Evolutionary conservation across 2,888 invertebrate genomes (phyloP).

Genomic region (Drosophila pullipes): DNA sequence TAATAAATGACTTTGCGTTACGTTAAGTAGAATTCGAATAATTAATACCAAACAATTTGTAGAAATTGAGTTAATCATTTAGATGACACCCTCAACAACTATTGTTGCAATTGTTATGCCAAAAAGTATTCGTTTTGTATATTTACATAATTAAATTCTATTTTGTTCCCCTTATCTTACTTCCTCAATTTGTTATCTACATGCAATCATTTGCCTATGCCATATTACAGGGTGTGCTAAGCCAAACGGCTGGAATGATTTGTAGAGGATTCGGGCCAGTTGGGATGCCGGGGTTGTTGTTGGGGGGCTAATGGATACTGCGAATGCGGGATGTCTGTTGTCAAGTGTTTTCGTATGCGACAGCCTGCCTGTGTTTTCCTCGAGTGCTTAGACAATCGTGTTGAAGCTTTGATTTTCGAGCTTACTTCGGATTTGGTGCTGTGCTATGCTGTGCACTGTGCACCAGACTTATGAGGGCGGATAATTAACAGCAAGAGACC

Average conservation of each 20-base stretch:
- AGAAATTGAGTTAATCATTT: not conserved
- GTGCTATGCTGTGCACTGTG: slow-evolving; percentile 46
- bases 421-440: slow-evolving; percentile 62
- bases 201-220: not conserved
- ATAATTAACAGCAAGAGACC: slow-evolving; percentile 71
- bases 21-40: too few relatives aligned
- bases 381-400: slow-evolving; percentile 76
- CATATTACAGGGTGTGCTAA: slow-evolving; percentile 7
- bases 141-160: not conserved
- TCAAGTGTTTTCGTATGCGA: slow-evolving; percentile 43
- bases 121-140: not conserved
- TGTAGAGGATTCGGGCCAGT: not conserved
- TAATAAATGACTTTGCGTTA: not conserved
- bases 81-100: not conserved
- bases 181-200: not conserved
- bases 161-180: not conserved
- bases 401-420: slow-evolving; percentile 76
- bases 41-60: too few relatives aligned
- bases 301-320: slow-evolving; percentile 5
- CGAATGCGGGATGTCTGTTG: slow-evolving; percentile 44
- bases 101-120: not conserved
- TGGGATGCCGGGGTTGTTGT: not conserved
- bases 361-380: slow-evolving; percentile 25
- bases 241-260: slow-evolving; percentile 3
- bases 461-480: slow-evolving; percentile 67